Evolutionary conservation across 2,888 invertebrate genomes (phyloP).

Genomic region (Pelosia muscerda): DNA sequence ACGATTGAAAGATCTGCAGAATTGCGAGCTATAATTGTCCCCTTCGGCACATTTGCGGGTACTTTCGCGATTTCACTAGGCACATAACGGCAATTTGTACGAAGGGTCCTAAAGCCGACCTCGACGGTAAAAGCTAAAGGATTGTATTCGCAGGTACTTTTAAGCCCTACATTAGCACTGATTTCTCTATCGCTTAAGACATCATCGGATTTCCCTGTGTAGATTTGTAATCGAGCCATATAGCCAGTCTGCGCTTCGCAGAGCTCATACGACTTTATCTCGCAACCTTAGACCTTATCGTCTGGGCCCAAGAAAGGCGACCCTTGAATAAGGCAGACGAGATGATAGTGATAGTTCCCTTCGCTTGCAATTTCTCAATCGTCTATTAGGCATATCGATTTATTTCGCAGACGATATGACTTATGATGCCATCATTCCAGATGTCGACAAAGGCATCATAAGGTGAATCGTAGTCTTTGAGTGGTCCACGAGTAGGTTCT

Average conservation of each 20-base stretch:
- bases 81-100: slow-evolving; percentile 35
- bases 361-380: slow-evolving; percentile 21
- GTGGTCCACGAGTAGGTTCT: slow-evolving; percentile 40
- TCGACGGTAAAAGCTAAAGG: slow-evolving; percentile 22
- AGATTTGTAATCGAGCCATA: slow-evolving; percentile 30
- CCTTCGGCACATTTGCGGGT: slow-evolving; percentile 5
- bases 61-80: slow-evolving; percentile 26
- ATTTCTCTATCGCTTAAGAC: not conserved
- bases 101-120: slow-evolving; percentile 46
- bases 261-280: too few species aligned
- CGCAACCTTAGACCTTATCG: too few species aligned
- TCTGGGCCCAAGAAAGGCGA: too few species aligned
- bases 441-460: slow-evolving; percentile 44
- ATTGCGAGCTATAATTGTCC: too few species aligned
- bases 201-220: slow-evolving; percentile 12
- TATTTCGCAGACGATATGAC: slow-evolving; percentile 40
- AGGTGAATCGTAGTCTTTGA: slow-evolving; percentile 33
- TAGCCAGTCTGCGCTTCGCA: too few species aligned
- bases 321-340: slow-evolving; percentile 40
- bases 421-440: slow-evolving; percentile 38
- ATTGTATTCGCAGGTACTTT: slow-evolving; percentile 18
- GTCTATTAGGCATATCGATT: slow-evolving; percentile 44
- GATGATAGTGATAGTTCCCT: slow-evolving; percentile 20
- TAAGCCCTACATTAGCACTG: slow-evolving; percentile 12
- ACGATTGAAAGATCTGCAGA: too few species aligned